Base-by-base conservation (phyloP, 2,888 invertebrate species). In the Teleiodes luculella region DNA sequence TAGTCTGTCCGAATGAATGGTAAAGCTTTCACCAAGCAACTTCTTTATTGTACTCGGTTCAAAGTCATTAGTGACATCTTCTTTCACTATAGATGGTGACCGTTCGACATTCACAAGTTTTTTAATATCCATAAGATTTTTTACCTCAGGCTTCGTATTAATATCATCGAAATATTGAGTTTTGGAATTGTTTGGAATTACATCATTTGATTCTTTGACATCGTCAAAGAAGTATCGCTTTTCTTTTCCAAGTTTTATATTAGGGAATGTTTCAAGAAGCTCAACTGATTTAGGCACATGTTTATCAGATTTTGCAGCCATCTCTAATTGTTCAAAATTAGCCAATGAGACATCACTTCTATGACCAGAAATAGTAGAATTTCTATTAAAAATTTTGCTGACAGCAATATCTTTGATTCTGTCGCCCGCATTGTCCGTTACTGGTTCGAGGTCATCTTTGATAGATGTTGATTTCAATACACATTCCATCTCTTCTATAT, bases 81-180 rank as follows among this genome's bases (percentile, higher is more conserved):
- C 84, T 67, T 76, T 80, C 0, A 82, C 76, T 33, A 85, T 83
- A 0, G 83, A 80, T 0, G 84, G 83, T 3, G 85, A 86, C 47
- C 81, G 68, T 8, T 77, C 67, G 8, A 73, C 66, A 46, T 61
- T 58, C 0, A 70, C 43, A 49, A 53, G 20, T 43, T 62, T 52
- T 48, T 18, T 33, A 31, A 43, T 20, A 57, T 57, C 47, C 36
- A 20, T 20, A 14, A 54, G 6, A 30, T 58, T 65, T 31, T 69
- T 70, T 56, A 66, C 68, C 1, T 41, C 39, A 16, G 54, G 48
- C 61, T 64, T 69, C 0, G 54, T 58, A 53, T 66, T 61, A 13
- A 74, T 68, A 55, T 80, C 75, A 58, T 81, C 76, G 55, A 81
- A 80, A 58, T 76, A 82, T 4, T 1, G 67, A 68, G 10, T 69